A percentile compares a stretch with the other conserved stretches of the same genome.
Conservation (phyloP, 2,797 vertebrate genomes). For the Rhinella marina region DNA sequence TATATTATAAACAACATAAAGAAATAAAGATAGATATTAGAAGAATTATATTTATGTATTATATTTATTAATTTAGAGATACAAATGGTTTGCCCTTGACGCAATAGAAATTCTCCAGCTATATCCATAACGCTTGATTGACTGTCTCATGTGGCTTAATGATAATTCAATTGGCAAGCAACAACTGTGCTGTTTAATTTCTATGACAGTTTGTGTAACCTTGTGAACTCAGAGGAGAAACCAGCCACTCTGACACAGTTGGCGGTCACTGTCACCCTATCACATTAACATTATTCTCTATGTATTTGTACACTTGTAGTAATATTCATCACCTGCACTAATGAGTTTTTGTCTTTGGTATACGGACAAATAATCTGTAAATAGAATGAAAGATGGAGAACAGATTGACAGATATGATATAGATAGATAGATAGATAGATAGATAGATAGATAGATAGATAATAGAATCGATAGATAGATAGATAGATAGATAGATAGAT, state of each 20-base stretch:
- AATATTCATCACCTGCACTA: background rate
- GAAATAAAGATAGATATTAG: background rate
- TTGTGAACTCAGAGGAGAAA: constrained; percentile 77
- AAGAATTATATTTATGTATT: background rate
- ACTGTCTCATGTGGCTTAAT: constrained; percentile 72
- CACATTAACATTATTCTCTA: background rate
- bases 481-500: background rate
- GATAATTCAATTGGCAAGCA: constrained; percentile 79
- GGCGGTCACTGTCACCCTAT: constrained; percentile 57
- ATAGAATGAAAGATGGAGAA: background rate
- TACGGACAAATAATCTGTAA: background rate
- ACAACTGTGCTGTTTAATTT: constrained; percentile 75
- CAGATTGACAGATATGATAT: too few species aligned
- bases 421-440: too few species aligned
- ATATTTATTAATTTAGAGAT: background rate
- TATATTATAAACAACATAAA: background rate
- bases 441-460: background rate
- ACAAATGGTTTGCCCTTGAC: constrained; percentile 62
- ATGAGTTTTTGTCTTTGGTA: background rate
- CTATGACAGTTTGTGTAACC: constrained; percentile 83
- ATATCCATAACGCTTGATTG: constrained; percentile 70
- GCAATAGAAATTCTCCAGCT: constrained; percentile 66
- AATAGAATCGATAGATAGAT: background rate
- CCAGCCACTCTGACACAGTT: constrained; percentile 67
- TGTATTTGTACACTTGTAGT: background rate